phyloP scores from a whole-genome alignment of 2,797 vertebrate species.

The Scarus forsteni region DNA sequence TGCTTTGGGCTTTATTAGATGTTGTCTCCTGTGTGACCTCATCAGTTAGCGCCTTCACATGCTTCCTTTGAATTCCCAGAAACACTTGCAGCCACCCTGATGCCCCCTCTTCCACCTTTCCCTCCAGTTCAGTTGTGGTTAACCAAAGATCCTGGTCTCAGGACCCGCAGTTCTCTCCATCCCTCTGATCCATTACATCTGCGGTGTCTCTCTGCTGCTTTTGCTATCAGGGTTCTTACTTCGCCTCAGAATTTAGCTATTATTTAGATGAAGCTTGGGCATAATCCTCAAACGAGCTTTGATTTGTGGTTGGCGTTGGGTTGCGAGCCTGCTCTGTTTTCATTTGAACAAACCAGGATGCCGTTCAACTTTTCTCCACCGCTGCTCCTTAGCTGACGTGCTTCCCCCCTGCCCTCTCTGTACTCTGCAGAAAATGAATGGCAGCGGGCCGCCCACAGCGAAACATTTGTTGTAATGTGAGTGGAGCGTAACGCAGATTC shows the following conservation, averaged over 20 bases:
- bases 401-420: slow-evolving; percentile 36
- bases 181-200: slow-evolving; percentile 75
- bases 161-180: slow-evolving; percentile 53
- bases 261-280: slow-evolving; percentile 43
- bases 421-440: slow-evolving; percentile 59
- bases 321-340: slow-evolving; percentile 26
- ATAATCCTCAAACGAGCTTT: slow-evolving; percentile 33
- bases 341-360: slow-evolving; percentile 42
- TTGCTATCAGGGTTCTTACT: slow-evolving; percentile 46
- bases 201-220: slow-evolving; percentile 50
- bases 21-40: slow-evolving; percentile 75
- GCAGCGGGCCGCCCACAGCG: slow-evolving; percentile 66
- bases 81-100: slow-evolving; percentile 57
- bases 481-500: slow-evolving; percentile 67
- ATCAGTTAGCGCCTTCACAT: slow-evolving; percentile 69
- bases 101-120: slow-evolving; percentile 51
- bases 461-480: slow-evolving; percentile 67
- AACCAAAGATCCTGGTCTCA: slow-evolving; percentile 70
- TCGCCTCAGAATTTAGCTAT: slow-evolving; percentile 21
- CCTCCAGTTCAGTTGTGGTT: slow-evolving; percentile 72
- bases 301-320: slow-evolving; percentile 21
- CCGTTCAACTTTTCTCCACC: slow-evolving; percentile 34
- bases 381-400: slow-evolving; percentile 43
- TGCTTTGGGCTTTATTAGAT: slow-evolving; percentile 61
- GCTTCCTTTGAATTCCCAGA: slow-evolving; percentile 75